Conservation (phyloP, 2,797 vertebrate genomes). For the Neomorphus geoffroyi region DNA sequence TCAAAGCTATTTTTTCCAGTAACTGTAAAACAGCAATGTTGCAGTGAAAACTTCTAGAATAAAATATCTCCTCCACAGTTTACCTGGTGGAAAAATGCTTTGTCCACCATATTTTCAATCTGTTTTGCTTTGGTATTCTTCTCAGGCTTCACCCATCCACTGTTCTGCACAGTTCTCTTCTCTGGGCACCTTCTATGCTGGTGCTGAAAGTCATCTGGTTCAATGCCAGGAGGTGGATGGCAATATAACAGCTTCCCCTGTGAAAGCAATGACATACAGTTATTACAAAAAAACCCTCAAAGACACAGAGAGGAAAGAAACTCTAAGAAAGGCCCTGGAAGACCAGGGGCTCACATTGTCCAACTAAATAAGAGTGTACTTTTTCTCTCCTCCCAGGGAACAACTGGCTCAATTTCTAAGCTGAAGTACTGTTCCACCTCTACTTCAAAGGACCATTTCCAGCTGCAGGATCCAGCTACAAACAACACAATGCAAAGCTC, state of each 20-base stretch:
- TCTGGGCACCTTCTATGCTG: conserved; percentile 74
- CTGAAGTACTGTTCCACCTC: neutral
- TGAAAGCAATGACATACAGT: neutral
- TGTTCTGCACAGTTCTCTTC: neutral
- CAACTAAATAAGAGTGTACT: neutral
- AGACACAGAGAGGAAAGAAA: neutral
- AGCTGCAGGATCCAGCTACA: neutral
- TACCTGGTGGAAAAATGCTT: conserved; percentile 96
- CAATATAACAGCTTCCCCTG: conserved; percentile 96
- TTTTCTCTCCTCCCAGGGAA: neutral
- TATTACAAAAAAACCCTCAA: neutral
- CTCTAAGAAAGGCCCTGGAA: neutral
- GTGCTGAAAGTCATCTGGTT: conserved; percentile 86
- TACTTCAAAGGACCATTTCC: neutral
- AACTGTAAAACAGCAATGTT: neutral
- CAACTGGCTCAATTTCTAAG: neutral
- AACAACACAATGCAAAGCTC: neutral
- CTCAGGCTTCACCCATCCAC: neutral
- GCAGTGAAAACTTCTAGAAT: neutral
- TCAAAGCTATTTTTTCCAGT: neutral
- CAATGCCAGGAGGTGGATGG: conserved; percentile 87
- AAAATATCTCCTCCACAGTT: neutral
- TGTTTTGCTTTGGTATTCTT: conserved; percentile 78
- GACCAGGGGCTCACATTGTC: neutral
- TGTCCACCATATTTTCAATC: conserved; percentile 93